Evolutionary conservation across 2,113 vertebrate species (phyloP), one percentile per base, ranked within the genome.

Genomic region (Neodontobutis hainanensis): DNA sequence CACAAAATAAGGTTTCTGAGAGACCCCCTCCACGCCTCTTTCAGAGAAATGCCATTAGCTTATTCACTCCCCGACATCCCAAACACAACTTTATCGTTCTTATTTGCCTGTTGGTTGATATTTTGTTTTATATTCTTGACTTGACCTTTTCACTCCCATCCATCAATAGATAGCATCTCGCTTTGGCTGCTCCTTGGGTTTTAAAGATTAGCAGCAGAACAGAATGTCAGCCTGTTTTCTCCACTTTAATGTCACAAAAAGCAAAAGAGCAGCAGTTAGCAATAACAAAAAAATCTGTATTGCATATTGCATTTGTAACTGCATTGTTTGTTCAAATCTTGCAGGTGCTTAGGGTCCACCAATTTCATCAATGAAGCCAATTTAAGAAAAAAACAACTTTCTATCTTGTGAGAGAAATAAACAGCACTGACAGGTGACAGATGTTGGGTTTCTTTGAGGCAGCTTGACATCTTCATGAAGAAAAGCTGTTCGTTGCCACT

Each of bases 391-490:
- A 80, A 80, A 74, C 81, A 66, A 74, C 81, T 87, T 86, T 74
- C 52, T 77, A 80, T 82, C 79, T 73, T 46, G 85, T 73, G 77
- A 84, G 85, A 82, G 77, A 69, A 80, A 89, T 85, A 84, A 88
- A 88, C 82, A 84, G 77, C 72, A 75, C 61, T 84, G 87, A 85
- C 88, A 87, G 78, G 72, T 85, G 86, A 89, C 88, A 88, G 88
- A 84, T 89, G 86, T 63, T 53, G 56, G 71, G 60, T 68, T 72
- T 75, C 81, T 62, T 61, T 45, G 65, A 75, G 70, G 56, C 55
- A 7, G 36, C 60, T 64, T 65, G 68, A 85, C 74, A 76, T 68
- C 73, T 70, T 87, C 70, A 70, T 86, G 75, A 86, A 75, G 83
- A 75, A 84, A 79, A 86, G 75, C 65, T 88, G 82, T 61, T 84